Evolutionary conservation across 2,113 vertebrate species (phyloP).

Genomic region (Poeciliopsis prolifica): DNA sequence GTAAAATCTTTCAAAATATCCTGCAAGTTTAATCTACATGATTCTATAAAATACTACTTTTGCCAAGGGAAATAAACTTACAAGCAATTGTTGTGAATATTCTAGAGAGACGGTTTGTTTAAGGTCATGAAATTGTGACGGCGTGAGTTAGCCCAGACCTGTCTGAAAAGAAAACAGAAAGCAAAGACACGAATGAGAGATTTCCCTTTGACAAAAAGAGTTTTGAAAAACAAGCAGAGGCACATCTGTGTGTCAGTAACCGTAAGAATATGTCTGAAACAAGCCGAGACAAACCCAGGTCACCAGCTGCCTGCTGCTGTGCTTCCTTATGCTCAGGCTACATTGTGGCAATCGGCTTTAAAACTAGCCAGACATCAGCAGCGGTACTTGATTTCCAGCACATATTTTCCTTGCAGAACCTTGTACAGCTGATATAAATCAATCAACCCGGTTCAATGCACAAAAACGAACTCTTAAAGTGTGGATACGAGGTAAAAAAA

Average conservation of each 20-base stretch:
- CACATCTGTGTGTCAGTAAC: constrained; percentile 8
- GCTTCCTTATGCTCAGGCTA: constrained; percentile 20
- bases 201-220: constrained; percentile 36
- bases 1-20: neutral
- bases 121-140: no score
- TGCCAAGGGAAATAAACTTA: no score
- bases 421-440: neutral
- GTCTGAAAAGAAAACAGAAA: neutral
- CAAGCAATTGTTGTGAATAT: no score
- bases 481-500: constrained; percentile 19
- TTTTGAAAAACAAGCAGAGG: constrained; percentile 3
- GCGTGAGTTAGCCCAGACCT: neutral
- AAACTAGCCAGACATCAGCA: constrained; percentile 7
- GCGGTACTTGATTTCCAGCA: neutral
- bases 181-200: neutral
- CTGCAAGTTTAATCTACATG: neutral
- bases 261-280: constrained; percentile 33
- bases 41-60: no score
- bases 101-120: no score
- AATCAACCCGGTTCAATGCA: neutral
- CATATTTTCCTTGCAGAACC: constrained; percentile 3
- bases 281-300: constrained; percentile 43
- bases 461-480: neutral
- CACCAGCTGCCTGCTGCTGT: constrained; percentile 9
- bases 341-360: neutral